Evolutionary conservation across 1,140 invertebrate species (phyloP).

Genomic region (Sycobia sp.): DNA sequence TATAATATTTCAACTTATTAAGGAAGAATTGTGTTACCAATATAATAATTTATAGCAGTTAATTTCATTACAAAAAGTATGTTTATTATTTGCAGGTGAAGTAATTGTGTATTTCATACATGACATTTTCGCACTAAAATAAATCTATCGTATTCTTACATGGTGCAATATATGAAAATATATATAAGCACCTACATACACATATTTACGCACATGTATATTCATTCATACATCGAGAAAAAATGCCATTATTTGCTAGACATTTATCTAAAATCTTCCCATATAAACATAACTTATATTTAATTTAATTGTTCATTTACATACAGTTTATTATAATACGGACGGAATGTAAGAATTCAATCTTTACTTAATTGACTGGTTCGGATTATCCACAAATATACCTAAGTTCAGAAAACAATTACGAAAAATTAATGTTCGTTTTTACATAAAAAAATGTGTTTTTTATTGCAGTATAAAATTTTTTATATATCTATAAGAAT

Average conservation of each 20-base stretch:
- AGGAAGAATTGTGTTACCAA: too few species aligned
- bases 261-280: constrained; percentile 14
- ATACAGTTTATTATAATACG: constrained; percentile 12
- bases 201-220: background rate
- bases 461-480: too few species aligned
- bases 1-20: too few species aligned
- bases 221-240: background rate
- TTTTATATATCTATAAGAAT: too few species aligned
- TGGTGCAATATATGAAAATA: constrained; percentile 8
- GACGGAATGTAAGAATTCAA: constrained; percentile 7
- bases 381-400: background rate
- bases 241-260: background rate
- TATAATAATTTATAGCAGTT: background rate
- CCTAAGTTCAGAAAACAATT: background rate
- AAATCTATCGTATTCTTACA: background rate
- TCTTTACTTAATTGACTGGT: background rate
- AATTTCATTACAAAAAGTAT: constrained; percentile 35
- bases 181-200: constrained; percentile 1
- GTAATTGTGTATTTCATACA: constrained; percentile 28
- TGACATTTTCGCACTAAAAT: constrained; percentile 24
- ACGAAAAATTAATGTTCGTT: too few species aligned
- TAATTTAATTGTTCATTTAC: background rate
- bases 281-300: constrained; percentile 11
- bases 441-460: too few species aligned
- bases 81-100: constrained; percentile 42